phyloP scores from a whole-genome alignment of 1,140 invertebrate genomes.

The Meteorus sp. region DNA sequence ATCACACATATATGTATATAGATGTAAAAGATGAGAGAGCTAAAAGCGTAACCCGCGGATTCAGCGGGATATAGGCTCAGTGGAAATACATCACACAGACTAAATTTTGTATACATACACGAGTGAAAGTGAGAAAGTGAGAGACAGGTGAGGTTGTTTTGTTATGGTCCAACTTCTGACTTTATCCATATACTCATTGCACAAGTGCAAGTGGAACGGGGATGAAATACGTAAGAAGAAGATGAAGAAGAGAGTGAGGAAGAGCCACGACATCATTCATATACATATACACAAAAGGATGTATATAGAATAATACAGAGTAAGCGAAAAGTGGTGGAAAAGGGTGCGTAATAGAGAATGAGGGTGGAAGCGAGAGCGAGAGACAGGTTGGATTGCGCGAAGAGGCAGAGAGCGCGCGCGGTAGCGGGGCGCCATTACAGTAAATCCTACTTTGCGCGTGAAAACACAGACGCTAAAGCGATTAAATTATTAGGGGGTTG shows the following conservation, averaged over 20 bases:
- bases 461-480: constrained; percentile 41
- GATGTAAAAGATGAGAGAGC: neutral
- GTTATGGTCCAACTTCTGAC: no score
- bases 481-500: constrained; percentile 40
- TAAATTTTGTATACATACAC: constrained; percentile 4
- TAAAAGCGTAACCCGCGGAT: constrained; percentile 17
- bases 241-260: neutral
- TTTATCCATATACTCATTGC: no score
- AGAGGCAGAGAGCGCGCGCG: constrained; percentile 2
- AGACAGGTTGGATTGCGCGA: constrained; percentile 23
- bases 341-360: neutral
- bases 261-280: neutral
- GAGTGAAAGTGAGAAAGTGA: neutral
- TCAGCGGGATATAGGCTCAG: constrained; percentile 13
- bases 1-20: no score
- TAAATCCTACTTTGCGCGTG: constrained; percentile 41
- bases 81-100: neutral
- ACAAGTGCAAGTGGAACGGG: no score
- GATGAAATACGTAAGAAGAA: no score
- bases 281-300: no score
- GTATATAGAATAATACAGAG: no score
- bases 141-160: constrained; percentile 16
- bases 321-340: neutral
- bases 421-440: constrained; percentile 35
- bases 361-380: neutral